Conservation (phyloP, 2,888 invertebrate genomes). For the Eurois occulta region DNA sequence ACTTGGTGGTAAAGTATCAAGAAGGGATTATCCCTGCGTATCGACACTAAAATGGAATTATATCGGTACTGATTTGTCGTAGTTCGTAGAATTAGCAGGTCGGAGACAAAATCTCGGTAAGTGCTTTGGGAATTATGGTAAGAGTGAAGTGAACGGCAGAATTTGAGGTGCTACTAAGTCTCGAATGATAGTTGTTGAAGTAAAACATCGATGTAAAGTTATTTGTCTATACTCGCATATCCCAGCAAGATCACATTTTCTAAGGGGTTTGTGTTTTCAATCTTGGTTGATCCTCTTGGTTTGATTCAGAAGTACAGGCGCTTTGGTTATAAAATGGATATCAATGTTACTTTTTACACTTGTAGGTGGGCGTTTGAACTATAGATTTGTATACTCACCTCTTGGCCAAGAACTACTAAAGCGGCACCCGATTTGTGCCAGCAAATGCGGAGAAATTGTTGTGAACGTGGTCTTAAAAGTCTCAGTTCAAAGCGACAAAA, state of each 20-base stretch:
- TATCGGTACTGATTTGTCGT: conserved; percentile 61
- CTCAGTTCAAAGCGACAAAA: not conserved
- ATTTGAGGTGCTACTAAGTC: conserved; percentile 19
- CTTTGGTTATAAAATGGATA: not conserved
- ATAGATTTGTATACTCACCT: not conserved
- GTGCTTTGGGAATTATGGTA: conserved; percentile 54
- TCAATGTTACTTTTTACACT: not conserved
- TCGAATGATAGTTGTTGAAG: not conserved
- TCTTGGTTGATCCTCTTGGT: conserved; percentile 16
- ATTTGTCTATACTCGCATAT: not conserved
- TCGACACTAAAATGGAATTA: conserved; percentile 60
- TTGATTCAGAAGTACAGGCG: not conserved
- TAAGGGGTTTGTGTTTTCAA: conserved; percentile 20
- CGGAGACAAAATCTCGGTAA: conserved; percentile 65
- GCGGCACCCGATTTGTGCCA: not conserved
- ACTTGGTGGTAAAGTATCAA: conserved; percentile 30
- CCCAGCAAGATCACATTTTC: not conserved
- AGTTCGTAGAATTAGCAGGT: conserved; percentile 56
- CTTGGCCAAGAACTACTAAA: not conserved
- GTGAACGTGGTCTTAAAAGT: not conserved
- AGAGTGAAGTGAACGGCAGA: conserved; percentile 30
- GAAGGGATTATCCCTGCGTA: conserved; percentile 52
- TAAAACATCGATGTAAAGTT: not conserved
- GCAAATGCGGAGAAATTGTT: not conserved
- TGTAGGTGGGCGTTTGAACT: not conserved